These are phyloP conservation scores for Mesitornis unicolor DNA, from an alignment of 2,113 vertebrate species.

Conservation along the genomic window DNA sequence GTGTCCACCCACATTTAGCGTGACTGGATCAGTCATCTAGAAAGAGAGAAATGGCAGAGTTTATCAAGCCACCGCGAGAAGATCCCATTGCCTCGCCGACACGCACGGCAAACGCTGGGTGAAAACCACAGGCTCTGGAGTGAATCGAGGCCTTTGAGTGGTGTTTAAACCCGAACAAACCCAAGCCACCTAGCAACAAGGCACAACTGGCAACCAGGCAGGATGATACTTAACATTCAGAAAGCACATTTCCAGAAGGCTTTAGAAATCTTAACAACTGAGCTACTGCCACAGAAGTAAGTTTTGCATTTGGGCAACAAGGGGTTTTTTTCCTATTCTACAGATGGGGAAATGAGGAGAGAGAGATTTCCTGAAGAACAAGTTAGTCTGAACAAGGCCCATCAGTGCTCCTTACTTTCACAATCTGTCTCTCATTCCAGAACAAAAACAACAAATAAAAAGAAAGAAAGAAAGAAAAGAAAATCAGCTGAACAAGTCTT, in stretches of 20 bases:
- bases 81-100: neutral
- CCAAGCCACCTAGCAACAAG: conserved; percentile 13
- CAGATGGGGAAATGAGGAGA: conserved; percentile 35
- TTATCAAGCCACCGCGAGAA: conserved; percentile 26
- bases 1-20: conserved; percentile 87
- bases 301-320: conserved; percentile 19
- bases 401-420: neutral
- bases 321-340: neutral
- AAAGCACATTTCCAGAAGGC: neutral
- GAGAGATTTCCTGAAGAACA: conserved; percentile 37
- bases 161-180: neutral
- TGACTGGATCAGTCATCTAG: conserved; percentile 90
- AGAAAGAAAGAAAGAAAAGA: too few relatives aligned
- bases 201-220: conserved; percentile 3
- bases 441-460: neutral
- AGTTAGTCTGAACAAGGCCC: conserved; percentile 18
- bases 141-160: neutral
- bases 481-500: neutral
- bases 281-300: neutral
- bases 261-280: conserved; percentile 7
- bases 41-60: conserved; percentile 57
- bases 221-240: neutral
- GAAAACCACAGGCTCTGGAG: neutral
- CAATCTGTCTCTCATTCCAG: neutral
- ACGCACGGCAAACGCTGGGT: neutral